Percentiles rank a stretch among this genome's conserved stretches.
Conservation (phyloP, 2,888 invertebrate species). For the Rhagophthalmus giganteus region DNA sequence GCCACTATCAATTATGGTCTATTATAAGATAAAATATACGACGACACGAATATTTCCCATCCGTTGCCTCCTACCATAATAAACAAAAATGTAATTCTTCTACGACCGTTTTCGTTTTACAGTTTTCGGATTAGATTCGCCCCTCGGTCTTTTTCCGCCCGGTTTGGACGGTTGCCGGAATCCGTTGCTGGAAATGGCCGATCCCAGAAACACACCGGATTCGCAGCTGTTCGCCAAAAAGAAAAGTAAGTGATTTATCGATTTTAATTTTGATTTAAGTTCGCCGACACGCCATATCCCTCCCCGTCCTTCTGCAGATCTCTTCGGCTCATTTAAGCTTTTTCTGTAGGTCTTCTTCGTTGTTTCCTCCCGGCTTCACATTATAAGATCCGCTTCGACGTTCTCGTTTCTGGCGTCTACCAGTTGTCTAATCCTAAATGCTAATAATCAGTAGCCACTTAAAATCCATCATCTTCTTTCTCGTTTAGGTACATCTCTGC, state of each 20-base stretch:
- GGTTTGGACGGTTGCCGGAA: conserved; percentile 75
- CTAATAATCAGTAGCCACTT: too few species aligned
- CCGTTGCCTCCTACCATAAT: background rate
- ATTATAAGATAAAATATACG: conserved; percentile 32
- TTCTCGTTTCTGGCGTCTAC: too few species aligned
- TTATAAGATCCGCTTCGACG: too few species aligned
- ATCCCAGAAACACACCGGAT: conserved; percentile 69
- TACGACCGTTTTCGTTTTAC: conserved; percentile 41
- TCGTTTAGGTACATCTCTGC: too few species aligned
- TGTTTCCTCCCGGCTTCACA: too few species aligned
- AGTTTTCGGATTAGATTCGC: conserved; percentile 78
- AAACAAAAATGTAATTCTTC: background rate
- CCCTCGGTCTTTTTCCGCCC: conserved; percentile 74
- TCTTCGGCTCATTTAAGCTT: too few species aligned
- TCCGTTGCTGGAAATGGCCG: conserved; percentile 75
- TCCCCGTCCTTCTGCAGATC: too few species aligned
- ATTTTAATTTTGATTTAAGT: background rate
- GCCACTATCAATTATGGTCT: conserved; percentile 36
- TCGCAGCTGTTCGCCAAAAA: conserved; percentile 70
- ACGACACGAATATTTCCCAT: conserved; percentile 30
- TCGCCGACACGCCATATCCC: too few species aligned
- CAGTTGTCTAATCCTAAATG: too few species aligned
- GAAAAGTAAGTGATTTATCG: conserved; percentile 68
- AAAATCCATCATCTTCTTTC: too few species aligned
- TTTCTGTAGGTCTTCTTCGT: too few species aligned